Base-by-base conservation (phyloP, 2,113 vertebrate species). In the Scortum barcoo region DNA sequence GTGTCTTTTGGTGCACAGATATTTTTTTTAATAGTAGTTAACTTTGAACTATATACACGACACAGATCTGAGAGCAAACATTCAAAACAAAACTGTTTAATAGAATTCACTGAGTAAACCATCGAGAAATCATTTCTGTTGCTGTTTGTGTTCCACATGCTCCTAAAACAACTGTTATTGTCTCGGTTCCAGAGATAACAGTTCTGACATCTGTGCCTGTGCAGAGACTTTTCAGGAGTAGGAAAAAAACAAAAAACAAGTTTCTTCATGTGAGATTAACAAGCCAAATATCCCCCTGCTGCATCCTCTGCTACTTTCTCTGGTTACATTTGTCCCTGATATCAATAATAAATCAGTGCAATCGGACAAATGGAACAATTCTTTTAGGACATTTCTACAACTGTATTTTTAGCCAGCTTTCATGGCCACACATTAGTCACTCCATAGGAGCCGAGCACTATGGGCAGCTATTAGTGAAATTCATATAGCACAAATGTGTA, bases 361-460 rank as follows among this genome's bases (percentile, higher is more conserved):
- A 91, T 93, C 26, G 38, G 82, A 93, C 91, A 94, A 94, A 93
- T 92, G 89, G 91, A 89, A 86, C 2, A 11, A 58, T 74, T 86
- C 80, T 89, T 90, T 86, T n/a, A 70, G 74, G 30, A 54, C 77
- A 80, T 93, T 93, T 88, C 67, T 90, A 71, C 84, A 17, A 81
- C 87, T 93, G 88, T 92, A 93, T 93, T 93, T 93, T 91, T 92
- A 92, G 86, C 36, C n/a, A 2, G 86, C 85, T 91, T 89, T 89
- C 86, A 86, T 82, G 89, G 48, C 56, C 58, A 36, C 71, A 46
- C 28, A 30, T 72, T 74, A 80, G 91, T 92, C 80, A 58, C 78
- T 88, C 65, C 56, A 69, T 57, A 26, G 54, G 66, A 65, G 10
- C 26, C 20, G 2, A 33, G 72, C 40, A 36, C 65, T 24, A 80